A percentile compares a stretch with the other conserved stretches of the same genome.
Conservation (phyloP, 1,140 invertebrate species). For the Stegodyphus dumicola region DNA sequence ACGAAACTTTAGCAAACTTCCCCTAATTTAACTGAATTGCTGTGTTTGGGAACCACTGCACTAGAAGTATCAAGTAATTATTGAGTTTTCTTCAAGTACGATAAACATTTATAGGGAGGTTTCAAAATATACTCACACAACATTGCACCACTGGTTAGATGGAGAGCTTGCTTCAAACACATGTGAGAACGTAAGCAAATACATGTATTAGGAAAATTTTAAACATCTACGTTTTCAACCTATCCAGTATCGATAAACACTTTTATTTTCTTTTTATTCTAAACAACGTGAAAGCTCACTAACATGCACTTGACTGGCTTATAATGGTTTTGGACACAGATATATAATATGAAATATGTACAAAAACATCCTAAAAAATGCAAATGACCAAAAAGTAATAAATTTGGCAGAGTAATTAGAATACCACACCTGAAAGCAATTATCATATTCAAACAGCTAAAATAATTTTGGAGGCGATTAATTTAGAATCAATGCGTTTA, state of each 20-base stretch:
- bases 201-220: slow-evolving; percentile 48
- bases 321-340: slow-evolving; percentile 10
- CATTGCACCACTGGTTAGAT: slow-evolving; percentile 37
- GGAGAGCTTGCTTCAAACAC: slow-evolving; percentile 33
- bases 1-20: not conserved
- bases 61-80: slow-evolving; percentile 37
- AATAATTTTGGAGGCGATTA: too few relatives aligned
- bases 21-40: not conserved
- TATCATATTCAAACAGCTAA: too few relatives aligned
- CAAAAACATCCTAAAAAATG: not conserved
- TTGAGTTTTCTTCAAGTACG: slow-evolving; percentile 31
- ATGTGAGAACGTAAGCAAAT: slow-evolving; percentile 46
- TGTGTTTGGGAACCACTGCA: slow-evolving; percentile 48
- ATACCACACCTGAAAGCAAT: too few relatives aligned
- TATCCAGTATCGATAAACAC: slow-evolving; percentile 41
- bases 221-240: slow-evolving; percentile 45
- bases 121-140: slow-evolving; percentile 42
- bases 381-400: too few relatives aligned
- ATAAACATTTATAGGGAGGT: slow-evolving; percentile 54
- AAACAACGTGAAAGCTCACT: slow-evolving; percentile 52
- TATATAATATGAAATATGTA: slow-evolving; percentile 32
- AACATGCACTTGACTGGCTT: slow-evolving; percentile 46
- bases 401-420: too few relatives aligned
- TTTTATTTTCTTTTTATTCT: slow-evolving; percentile 26
- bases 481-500: too few relatives aligned